Conservation (phyloP, 2,888 invertebrate genomes). For the Pandemis heparana region DNA sequence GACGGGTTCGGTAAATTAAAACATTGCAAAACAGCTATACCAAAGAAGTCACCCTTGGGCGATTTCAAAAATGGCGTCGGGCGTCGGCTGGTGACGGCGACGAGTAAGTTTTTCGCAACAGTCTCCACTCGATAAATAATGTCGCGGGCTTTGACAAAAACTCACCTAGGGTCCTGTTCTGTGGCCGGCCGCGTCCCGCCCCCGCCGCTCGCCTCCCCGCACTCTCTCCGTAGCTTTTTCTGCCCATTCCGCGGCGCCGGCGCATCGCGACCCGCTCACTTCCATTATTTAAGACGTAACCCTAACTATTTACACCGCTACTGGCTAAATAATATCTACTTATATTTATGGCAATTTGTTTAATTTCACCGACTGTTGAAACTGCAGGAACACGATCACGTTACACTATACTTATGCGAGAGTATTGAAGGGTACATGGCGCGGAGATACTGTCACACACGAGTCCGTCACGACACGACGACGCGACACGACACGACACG, state of each 20-base stretch:
- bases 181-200: slow-evolving; percentile 75
- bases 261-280: slow-evolving; percentile 77
- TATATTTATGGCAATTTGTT: slow-evolving; percentile 86
- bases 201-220: slow-evolving; percentile 54
- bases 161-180: slow-evolving; percentile 83
- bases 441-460: slow-evolving; percentile 77
- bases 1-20: slow-evolving; percentile 76
- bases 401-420: slow-evolving; percentile 85
- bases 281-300: slow-evolving; percentile 70
- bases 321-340: slow-evolving; percentile 82
- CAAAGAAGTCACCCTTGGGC: slow-evolving; percentile 74
- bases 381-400: slow-evolving; percentile 86
- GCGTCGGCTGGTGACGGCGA: slow-evolving; percentile 70
- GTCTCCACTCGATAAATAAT: slow-evolving; percentile 86
- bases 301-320: slow-evolving; percentile 84
- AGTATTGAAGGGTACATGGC: slow-evolving; percentile 83
- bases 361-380: slow-evolving; percentile 85
- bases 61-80: slow-evolving; percentile 82
- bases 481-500: slow-evolving; percentile 42
- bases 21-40: slow-evolving; percentile 79
- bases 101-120: slow-evolving; percentile 83
- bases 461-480: slow-evolving; percentile 58
- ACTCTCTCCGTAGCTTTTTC: slow-evolving; percentile 72
- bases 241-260: slow-evolving; percentile 79
- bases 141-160: slow-evolving; percentile 85